These are phyloP conservation scores for Gymnarchus niloticus DNA, from an alignment of 2,113 vertebrate genomes.

Conservation along the genomic window DNA sequence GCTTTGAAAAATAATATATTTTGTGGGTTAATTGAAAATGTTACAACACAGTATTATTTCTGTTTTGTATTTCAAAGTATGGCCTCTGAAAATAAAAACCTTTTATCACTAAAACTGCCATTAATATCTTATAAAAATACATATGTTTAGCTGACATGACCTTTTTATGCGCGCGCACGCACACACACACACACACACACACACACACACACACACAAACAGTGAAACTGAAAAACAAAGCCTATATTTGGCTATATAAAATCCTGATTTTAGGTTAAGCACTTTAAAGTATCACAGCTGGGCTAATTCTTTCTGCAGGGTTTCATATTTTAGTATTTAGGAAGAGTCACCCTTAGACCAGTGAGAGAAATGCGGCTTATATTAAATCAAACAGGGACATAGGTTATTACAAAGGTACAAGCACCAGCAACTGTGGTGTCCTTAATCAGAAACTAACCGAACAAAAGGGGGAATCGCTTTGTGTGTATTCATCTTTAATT, in stretches of 20 bases:
- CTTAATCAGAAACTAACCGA: background rate
- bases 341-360: background rate
- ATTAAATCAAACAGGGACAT: background rate
- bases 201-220: background rate
- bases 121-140: conserved; percentile 24
- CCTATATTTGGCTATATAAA: conserved; percentile 20
- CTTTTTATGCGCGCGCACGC: background rate
- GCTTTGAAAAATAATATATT: conserved; percentile 19
- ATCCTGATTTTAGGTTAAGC: background rate
- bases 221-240: background rate
- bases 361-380: background rate
- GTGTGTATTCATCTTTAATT: too few species aligned
- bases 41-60: conserved; percentile 11
- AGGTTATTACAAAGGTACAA: background rate
- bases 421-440: background rate
- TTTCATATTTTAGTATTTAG: background rate
- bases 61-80: conserved; percentile 11
- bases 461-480: background rate
- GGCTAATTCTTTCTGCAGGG: background rate
- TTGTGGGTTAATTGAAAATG: conserved; percentile 39
- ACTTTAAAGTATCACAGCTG: conserved; percentile 8
- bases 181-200: background rate
- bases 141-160: background rate
- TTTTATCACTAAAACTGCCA: conserved; percentile 9
- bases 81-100: conserved; percentile 21